Percentiles rank a stretch among this genome's conserved stretches.
Conservation (phyloP, 2,888 invertebrate genomes). For the Hydraecia micacea region DNA sequence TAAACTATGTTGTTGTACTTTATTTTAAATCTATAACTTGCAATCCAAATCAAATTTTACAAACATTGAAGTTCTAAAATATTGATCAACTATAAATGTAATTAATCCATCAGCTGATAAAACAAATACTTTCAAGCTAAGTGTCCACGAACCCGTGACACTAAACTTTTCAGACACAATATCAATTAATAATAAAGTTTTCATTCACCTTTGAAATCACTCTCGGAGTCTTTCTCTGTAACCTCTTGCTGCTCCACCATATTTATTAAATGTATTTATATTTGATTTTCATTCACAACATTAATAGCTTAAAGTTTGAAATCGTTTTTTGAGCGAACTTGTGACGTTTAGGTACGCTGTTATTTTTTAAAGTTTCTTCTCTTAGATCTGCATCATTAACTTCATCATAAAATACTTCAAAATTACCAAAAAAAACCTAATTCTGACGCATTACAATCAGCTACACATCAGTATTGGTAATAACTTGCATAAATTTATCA, state of each 20-base stretch:
- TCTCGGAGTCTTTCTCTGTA: constrained; percentile 18
- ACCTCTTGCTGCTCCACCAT: constrained; percentile 38
- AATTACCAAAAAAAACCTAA: too few species aligned
- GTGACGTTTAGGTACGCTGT: neutral
- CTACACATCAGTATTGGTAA: neutral
- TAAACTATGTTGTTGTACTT: too few species aligned
- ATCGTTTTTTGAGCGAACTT: neutral
- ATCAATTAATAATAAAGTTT: constrained; percentile 25
- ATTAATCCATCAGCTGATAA: constrained; percentile 26
- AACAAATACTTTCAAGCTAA: constrained; percentile 16
- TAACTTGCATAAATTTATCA: neutral
- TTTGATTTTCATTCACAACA: constrained; percentile 17
- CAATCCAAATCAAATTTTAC: constrained; percentile 25
- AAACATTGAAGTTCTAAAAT: constrained; percentile 27
- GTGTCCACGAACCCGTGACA: neutral
- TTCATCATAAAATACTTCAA: neutral
- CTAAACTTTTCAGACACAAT: constrained; percentile 36
- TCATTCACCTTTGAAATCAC: constrained; percentile 53
- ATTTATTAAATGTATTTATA: neutral
- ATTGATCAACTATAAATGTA: constrained; percentile 11
- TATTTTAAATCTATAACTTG: neutral
- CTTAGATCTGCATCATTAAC: neutral
- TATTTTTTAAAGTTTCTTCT: neutral
- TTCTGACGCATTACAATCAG: neutral
- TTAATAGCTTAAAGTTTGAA: neutral